A percentile compares a stretch with the other conserved stretches of the same genome.
phyloP scores from a whole-genome alignment of 2,113 vertebrate species.

The Callipepla squamata region DNA sequence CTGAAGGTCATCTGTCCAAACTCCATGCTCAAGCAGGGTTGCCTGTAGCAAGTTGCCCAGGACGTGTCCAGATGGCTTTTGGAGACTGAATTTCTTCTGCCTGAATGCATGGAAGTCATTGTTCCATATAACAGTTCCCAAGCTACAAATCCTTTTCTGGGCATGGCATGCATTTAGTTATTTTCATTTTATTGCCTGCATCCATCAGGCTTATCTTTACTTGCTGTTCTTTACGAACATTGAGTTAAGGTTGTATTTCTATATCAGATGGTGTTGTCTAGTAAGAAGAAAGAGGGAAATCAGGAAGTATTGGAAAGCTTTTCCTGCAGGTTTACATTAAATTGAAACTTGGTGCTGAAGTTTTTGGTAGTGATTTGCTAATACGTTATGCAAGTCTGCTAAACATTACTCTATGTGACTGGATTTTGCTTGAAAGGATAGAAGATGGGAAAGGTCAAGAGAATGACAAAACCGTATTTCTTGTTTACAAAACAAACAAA shows the following conservation, averaged over 20 bases:
- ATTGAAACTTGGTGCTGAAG: background rate
- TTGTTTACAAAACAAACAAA: background rate
- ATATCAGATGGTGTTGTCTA: fast-evolving
- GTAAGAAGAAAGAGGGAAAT: background rate
- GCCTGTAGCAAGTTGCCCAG: no score
- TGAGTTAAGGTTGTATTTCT: background rate
- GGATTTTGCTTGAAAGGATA: background rate
- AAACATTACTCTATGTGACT: background rate
- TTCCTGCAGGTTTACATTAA: background rate
- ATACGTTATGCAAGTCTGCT: background rate
- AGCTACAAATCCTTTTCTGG: background rate
- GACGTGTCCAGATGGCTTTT: no score
- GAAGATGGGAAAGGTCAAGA: background rate
- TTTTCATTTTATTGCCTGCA: background rate
- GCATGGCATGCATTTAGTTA: background rate
- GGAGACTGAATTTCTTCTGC: constrained; percentile 20
- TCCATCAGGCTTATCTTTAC: background rate
- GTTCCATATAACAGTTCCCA: background rate
- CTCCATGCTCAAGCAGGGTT: no score
- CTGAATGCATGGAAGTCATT: background rate
- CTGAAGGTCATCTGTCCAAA: no score
- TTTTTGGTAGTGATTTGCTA: background rate
- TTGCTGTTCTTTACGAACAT: background rate
- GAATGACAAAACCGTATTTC: background rate
- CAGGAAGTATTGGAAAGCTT: background rate